phyloP scores from a whole-genome alignment of 2,113 vertebrate species.

The Pachycephala philippinensis region DNA sequence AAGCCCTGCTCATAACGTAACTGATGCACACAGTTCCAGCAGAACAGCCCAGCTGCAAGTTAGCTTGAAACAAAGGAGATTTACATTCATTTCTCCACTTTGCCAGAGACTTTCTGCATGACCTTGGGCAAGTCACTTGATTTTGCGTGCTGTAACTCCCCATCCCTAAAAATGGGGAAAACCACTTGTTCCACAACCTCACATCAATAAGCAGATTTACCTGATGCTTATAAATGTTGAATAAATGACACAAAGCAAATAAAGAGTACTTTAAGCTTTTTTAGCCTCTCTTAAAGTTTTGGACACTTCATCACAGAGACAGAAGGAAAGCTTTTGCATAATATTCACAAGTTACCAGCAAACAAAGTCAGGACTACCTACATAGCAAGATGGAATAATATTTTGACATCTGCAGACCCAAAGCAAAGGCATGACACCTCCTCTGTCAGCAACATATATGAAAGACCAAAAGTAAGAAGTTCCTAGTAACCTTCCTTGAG shows the following conservation, averaged over 20 bases:
- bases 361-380: not conserved
- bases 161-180: not conserved
- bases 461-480: not conserved
- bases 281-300: not conserved
- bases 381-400: not conserved
- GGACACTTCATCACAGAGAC: not conserved
- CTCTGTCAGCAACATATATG: not conserved
- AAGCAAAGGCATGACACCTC: not conserved
- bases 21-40: not conserved
- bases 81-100: not conserved
- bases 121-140: not conserved
- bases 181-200: not conserved
- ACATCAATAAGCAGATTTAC: not conserved
- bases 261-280: not conserved
- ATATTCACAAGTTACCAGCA: not conserved
- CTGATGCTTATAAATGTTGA: not conserved
- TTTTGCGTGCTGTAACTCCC: not conserved
- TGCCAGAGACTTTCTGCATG: not conserved
- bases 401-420: not conserved
- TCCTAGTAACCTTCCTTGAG: not conserved
- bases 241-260: not conserved
- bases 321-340: not conserved
- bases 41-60: slow-evolving; percentile 5
- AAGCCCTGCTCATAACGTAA: not conserved
- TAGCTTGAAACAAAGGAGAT: slow-evolving; percentile 22